Evolutionary conservation across 2,797 vertebrate genomes (phyloP), one percentile per base, ranked within the genome.

Genomic region (Protonibea diacanthus): DNA sequence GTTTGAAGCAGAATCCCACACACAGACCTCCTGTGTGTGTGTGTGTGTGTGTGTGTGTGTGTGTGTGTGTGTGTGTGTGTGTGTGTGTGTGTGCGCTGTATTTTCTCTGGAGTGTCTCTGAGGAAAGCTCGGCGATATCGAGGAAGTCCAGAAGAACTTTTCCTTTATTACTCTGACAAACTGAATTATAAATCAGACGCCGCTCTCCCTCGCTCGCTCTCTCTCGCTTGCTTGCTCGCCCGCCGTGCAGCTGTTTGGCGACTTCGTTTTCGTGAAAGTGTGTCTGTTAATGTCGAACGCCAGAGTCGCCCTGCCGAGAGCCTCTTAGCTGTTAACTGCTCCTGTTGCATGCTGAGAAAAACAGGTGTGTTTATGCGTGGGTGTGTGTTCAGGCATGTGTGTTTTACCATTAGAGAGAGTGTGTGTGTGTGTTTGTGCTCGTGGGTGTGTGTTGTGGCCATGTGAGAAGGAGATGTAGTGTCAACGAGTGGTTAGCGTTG

Each of bases 81-180:
- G 27, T 27, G 27, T 27, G 27, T 27, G 27, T 27, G 27, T 27
- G 27, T 49, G 51, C 17, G 8, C 60, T 60, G 56, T 42, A 29
- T 76, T 81, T 42, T 51, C 61, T 51, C 62, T 56, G 47, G 18
- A 58, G 47, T 25, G 45, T 65, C 17, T 73, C 57, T 40, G 0
- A 15, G 57, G 52, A 58, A 45, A 52, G 21, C n/a, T 74, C 4
- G 4, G 3, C 49, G 27, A 62, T 49, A 6, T 56, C 0, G 15
- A 76, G 56, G 63, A 76, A 55, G 68, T 76, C 21, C 67, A 78
- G 38, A 71, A 58, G 61, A 71, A 33, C 56, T 58, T 64, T 76
- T 62, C 25, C 62, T 59, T 79, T 23, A 38, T 70, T 15, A 23
- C 33, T 5, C 63, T 53, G 66, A 62, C 69, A 59, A 23, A 71